These are phyloP conservation scores for Drosophila peninsularis DNA, from an alignment of 2,888 invertebrate genomes.

Conservation along the genomic window DNA sequence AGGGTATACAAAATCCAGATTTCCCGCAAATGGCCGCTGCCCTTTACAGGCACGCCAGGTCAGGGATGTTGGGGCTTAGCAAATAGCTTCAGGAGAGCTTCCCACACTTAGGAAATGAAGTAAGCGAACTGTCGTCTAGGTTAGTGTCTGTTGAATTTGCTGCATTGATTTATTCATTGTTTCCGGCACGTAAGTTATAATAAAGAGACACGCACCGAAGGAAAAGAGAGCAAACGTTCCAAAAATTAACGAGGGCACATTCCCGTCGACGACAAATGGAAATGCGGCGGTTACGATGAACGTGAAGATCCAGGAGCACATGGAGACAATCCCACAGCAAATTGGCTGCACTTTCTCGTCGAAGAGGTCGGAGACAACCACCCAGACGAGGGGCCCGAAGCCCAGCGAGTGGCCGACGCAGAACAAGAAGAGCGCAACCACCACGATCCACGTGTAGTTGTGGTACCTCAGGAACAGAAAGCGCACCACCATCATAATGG, in stretches of 20 bases:
- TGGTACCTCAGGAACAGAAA: constrained; percentile 84
- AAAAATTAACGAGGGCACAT: constrained; percentile 88
- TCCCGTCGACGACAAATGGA: constrained; percentile 85
- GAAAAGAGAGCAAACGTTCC: constrained; percentile 89
- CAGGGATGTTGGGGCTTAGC: too few species aligned
- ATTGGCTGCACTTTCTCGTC: constrained; percentile 90
- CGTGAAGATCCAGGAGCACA: constrained; percentile 91
- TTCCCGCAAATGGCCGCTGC: too few species aligned
- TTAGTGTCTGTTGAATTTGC: constrained; percentile 61
- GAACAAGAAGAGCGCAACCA: constrained; percentile 89
- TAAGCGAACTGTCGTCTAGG: background rate
- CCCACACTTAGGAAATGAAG: too few species aligned
- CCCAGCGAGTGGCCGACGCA: constrained; percentile 91
- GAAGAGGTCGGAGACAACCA: constrained; percentile 91
- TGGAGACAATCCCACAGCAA: constrained; percentile 90
- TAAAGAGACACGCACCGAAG: constrained; percentile 87
- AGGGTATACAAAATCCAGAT: too few species aligned
- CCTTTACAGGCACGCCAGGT: too few species aligned
- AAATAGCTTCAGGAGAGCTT: too few species aligned
- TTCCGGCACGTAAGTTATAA: constrained; percentile 86
- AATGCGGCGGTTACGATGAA: constrained; percentile 91
- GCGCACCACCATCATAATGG: constrained; percentile 88
- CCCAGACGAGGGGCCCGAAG: constrained; percentile 91
- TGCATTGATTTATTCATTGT: constrained; percentile 82
- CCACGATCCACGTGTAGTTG: constrained; percentile 89